phyloP scores from a whole-genome alignment of 2,888 invertebrate species.

The Volucella zonaria region DNA sequence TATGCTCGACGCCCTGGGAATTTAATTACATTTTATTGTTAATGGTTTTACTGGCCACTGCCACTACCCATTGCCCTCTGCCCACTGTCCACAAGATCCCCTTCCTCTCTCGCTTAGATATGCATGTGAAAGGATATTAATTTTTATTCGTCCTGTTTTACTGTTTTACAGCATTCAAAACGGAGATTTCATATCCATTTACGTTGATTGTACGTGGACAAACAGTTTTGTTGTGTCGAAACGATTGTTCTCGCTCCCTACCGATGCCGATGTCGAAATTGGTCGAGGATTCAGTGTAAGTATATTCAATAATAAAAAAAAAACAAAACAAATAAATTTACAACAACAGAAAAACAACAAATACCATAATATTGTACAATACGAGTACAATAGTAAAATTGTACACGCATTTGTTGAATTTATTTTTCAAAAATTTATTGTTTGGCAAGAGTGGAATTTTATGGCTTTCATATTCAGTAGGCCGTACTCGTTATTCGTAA shows the following conservation, averaged over 20 bases:
- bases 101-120: too few species aligned
- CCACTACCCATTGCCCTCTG: conserved; percentile 1
- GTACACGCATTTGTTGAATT: conserved; percentile 43
- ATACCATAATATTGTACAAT: not conserved
- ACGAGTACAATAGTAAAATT: conserved; percentile 2
- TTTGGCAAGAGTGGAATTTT: conserved; percentile 26
- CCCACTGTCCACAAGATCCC: too few species aligned
- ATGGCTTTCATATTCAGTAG: conserved; percentile 35
- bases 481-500: not conserved
- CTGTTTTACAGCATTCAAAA: conserved; percentile 80
- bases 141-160: conserved; percentile 64
- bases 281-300: conserved; percentile 82
- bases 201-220: conserved; percentile 82
- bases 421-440: conserved; percentile 47
- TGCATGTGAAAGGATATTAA: conserved; percentile 42
- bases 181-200: conserved; percentile 82
- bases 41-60: conserved; percentile 35
- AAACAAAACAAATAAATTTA: conserved; percentile 2
- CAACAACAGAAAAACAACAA: not conserved
- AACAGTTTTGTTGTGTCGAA: conserved; percentile 82
- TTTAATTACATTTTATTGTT: conserved; percentile 70
- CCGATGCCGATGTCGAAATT: conserved; percentile 81
- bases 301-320: conserved; percentile 70
- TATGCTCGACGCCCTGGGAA: conserved; percentile 1
- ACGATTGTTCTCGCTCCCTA: conserved; percentile 80